Percentiles rank a stretch among this genome's conserved stretches.
phyloP scores from a whole-genome alignment of 1,140 invertebrate species.

The Megalonaias nervosa region DNA sequence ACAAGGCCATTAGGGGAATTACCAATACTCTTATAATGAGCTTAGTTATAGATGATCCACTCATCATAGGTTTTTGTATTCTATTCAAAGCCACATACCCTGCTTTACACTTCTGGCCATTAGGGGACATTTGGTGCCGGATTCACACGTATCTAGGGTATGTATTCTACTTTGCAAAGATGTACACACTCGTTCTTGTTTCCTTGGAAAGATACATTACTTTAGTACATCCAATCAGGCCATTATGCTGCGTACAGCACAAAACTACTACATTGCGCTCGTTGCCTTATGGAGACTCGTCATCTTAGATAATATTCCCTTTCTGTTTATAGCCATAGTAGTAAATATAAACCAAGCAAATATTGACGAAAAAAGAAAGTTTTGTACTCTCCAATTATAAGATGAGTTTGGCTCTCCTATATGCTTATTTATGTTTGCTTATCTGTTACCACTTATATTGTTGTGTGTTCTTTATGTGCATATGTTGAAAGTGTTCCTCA shows the following conservation, averaged over 20 bases:
- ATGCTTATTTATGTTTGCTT: slow-evolving; percentile 10
- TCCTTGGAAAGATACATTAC: slow-evolving; percentile 6
- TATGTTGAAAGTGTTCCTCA: not conserved
- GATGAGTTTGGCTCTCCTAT: not conserved
- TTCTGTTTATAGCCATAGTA: not conserved
- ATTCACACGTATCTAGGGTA: not conserved
- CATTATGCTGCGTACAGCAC: not conserved
- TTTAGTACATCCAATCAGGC: not conserved
- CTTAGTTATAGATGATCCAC: not conserved
- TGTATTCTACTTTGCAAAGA: slow-evolving; percentile 2
- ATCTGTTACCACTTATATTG: not conserved
- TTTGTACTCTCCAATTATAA: not conserved
- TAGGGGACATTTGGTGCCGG: slow-evolving; percentile 3
- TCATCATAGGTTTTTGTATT: not conserved
- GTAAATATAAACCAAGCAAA: not conserved
- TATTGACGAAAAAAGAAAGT: not conserved
- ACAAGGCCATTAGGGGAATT: not conserved
- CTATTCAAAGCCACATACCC: not conserved
- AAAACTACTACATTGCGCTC: not conserved
- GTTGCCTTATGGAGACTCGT: not conserved
- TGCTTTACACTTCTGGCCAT: slow-evolving; percentile 4
- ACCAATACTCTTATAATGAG: not conserved
- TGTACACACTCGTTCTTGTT: slow-evolving; percentile 9
- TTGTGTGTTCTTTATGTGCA: not conserved
- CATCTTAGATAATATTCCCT: slow-evolving; percentile 5